A percentile compares a stretch with the other conserved stretches of the same genome.
phyloP scores from a whole-genome alignment of 1,140 invertebrate genomes.

The Plectrocnemia conspersa region DNA sequence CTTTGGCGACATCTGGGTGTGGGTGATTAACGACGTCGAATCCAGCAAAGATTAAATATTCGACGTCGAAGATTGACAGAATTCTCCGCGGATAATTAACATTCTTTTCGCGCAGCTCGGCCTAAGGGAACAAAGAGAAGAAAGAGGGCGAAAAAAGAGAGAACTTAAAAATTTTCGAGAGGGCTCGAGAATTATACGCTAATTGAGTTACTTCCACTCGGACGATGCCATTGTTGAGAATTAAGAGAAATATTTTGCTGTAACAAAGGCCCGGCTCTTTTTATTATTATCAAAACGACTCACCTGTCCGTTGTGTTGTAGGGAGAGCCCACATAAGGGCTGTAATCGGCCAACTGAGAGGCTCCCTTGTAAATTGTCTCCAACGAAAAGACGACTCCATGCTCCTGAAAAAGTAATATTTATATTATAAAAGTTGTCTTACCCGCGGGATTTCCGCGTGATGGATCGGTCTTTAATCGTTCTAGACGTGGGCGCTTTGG shows the following conservation, averaged over 20 bases:
- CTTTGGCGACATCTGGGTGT: background rate
- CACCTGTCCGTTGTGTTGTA: conserved; percentile 52
- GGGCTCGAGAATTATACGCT: conserved; percentile 17
- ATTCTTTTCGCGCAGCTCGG: conserved; percentile 18
- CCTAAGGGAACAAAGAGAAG: conserved; percentile 9
- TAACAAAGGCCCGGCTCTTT: too few relatives aligned
- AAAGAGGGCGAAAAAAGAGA: conserved; percentile 9
- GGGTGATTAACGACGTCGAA: conserved; percentile 17
- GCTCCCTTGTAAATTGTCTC: conserved; percentile 51
- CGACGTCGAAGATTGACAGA: conserved; percentile 21
- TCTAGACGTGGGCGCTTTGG: too few relatives aligned
- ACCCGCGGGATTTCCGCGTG: background rate
- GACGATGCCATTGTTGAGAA: background rate
- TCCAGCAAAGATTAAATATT: conserved; percentile 20
- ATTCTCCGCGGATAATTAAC: conserved; percentile 26
- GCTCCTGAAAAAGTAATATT: conserved; percentile 48
- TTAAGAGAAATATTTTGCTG: conserved; percentile 1
- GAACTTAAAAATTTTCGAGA: conserved; percentile 10
- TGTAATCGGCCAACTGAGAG: conserved; percentile 45
- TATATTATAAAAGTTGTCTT: conserved; percentile 20
- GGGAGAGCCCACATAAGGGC: conserved; percentile 47
- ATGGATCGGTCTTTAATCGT: too few relatives aligned
- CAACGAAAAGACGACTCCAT: conserved; percentile 48
- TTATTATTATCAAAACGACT: background rate
- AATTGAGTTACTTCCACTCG: conserved; percentile 30